phyloP scores from a whole-genome alignment of 2,888 invertebrate genomes.

The Andricus quercusramuli region DNA sequence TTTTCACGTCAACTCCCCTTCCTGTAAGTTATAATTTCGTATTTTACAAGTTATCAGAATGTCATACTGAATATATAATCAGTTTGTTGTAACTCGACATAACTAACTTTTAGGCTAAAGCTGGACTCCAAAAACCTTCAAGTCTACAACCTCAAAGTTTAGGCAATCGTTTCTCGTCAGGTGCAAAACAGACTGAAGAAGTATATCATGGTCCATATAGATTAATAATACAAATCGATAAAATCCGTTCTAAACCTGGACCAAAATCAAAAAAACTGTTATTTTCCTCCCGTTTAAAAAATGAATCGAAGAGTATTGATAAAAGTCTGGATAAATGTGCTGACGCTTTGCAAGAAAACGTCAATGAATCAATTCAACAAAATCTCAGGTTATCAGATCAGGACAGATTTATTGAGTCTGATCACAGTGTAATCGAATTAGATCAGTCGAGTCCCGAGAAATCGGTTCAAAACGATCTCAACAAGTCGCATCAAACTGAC shows the following conservation, averaged over 20 bases:
- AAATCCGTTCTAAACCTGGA: constrained; percentile 65
- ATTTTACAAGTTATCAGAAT: background rate
- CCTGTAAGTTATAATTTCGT: background rate
- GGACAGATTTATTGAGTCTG: too few species aligned
- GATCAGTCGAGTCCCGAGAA: too few species aligned
- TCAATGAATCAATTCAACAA: background rate
- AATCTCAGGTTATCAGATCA: constrained; percentile 13
- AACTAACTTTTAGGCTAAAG: background rate
- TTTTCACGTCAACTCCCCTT: background rate
- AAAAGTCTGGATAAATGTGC: background rate
- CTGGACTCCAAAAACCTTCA: background rate
- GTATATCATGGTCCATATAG: constrained; percentile 58
- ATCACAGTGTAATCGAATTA: too few species aligned
- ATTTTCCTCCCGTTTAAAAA: background rate
- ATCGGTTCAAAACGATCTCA: too few species aligned
- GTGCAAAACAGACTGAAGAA: background rate
- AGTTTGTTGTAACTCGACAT: background rate
- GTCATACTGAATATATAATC: background rate
- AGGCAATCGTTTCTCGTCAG: background rate
- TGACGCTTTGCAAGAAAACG: background rate
- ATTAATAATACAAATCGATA: constrained; percentile 71
- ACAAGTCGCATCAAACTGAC: too few species aligned
- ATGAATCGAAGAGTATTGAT: constrained; percentile 31
- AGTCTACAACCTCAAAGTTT: background rate
- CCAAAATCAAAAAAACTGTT: constrained; percentile 63